These are phyloP conservation scores for Achroia grisella DNA, from an alignment of 1,140 invertebrate species.

Conservation along the genomic window DNA sequence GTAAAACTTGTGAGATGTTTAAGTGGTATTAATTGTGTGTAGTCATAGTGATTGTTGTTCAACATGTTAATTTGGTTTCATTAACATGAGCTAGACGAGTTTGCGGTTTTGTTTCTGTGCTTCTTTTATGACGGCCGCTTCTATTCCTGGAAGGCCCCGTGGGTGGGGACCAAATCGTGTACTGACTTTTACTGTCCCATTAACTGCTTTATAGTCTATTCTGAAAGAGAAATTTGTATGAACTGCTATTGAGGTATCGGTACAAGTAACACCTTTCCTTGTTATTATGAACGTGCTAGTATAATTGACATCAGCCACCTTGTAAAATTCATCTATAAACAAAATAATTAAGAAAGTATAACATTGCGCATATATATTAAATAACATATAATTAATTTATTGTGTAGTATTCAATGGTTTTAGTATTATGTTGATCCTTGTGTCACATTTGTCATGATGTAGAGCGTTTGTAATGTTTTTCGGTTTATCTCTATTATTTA, in stretches of 20 bases:
- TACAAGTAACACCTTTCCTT: not conserved
- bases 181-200: conserved; percentile 29
- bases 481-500: too few relatives aligned
- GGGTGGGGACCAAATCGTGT: conserved; percentile 31
- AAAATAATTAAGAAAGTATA: too few relatives aligned
- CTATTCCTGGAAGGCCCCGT: conserved; percentile 41
- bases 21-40: conserved; percentile 14
- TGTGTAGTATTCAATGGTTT: too few relatives aligned
- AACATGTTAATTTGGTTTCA: conserved; percentile 40
- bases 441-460: too few relatives aligned
- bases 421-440: too few relatives aligned
- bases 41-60: conserved; percentile 36
- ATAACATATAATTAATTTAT: too few relatives aligned
- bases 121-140: conserved; percentile 33
- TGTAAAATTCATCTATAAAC: too few relatives aligned
- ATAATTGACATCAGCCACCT: not conserved
- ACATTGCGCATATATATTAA: too few relatives aligned
- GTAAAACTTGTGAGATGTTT: not conserved
- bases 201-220: conserved; percentile 29
- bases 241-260: conserved; percentile 9
- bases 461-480: too few relatives aligned
- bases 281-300: not conserved
- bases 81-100: conserved; percentile 35
- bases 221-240: conserved; percentile 15
- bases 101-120: conserved; percentile 35